phyloP scores from a whole-genome alignment of 2,113 vertebrate genomes.

The Sus scrofa region T2T-Sscrofa CM000819.6:89281501-89282000 shows the following conservation, averaged over 20 bases:
- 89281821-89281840: not conserved
- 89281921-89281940: not conserved
- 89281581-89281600: not conserved
- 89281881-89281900: conserved; percentile 12
- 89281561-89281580: conserved; percentile 6
- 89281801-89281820: not conserved
- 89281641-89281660: not conserved
- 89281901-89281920: not conserved
- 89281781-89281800: not conserved
- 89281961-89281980: not conserved
- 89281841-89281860: not conserved
- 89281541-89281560: not conserved
- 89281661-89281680: conserved; percentile 41
- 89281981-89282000: not conserved
- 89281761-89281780: conserved; percentile 29
- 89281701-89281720: not conserved
- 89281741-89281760: not conserved
- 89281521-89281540: conserved; percentile 47
- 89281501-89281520: conserved; percentile 61
- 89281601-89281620: not conserved
- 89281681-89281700: not conserved
- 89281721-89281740: not conserved
- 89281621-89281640: not conserved
- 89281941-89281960: not conserved
- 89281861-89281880: not conserved